Percentiles rank a stretch among this genome's conserved stretches.
Conservation (phyloP, 2,797 vertebrate species). For the Merluccius polli region DNA sequence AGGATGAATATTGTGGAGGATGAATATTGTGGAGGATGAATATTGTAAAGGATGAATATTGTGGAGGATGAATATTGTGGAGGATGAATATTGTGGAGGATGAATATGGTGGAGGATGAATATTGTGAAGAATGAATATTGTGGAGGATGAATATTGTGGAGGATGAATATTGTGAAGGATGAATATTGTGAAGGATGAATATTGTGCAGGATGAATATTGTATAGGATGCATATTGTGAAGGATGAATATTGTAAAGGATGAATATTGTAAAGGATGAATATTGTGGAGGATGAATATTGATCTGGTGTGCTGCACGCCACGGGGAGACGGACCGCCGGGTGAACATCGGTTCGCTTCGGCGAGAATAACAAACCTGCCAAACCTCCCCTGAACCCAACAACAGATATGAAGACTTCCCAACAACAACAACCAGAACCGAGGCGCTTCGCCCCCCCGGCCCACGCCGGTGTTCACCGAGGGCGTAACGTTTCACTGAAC, state of each 20-base stretch:
- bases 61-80: background rate
- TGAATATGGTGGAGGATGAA: too few relatives aligned
- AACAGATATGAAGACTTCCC: background rate
- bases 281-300: background rate
- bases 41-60: background rate
- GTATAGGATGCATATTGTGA: too few relatives aligned
- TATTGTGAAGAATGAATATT: too few relatives aligned
- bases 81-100: background rate
- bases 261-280: background rate
- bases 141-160: background rate
- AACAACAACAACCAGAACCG: too few relatives aligned
- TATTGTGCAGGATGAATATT: background rate
- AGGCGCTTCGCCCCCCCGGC: background rate
- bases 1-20: background rate
- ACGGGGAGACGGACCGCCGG: constrained; percentile 37
- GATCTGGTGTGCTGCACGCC: constrained; percentile 44
- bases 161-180: background rate
- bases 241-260: background rate
- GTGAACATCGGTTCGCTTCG: constrained; percentile 42
- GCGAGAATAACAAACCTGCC: constrained; percentile 37
- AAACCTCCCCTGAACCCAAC: constrained; percentile 27
- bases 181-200: background rate
- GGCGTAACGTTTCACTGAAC: constrained; percentile 68
- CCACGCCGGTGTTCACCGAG: constrained; percentile 24
- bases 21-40: background rate